Conservation (phyloP, 2,113 vertebrate genomes). For the Corythornis cristatus region DNA sequence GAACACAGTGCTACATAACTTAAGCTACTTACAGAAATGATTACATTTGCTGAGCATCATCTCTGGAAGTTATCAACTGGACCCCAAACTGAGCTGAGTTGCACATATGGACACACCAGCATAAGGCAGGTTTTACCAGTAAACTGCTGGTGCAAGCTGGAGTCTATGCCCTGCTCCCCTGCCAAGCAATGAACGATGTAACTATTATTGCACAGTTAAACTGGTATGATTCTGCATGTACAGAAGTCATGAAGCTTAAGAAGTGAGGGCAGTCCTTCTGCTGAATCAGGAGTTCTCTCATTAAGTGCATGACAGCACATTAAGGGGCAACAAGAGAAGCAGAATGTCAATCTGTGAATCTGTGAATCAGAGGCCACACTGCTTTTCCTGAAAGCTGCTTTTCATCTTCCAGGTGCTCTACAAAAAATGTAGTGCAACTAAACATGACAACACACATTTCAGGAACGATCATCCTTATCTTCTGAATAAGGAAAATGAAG, state of each 20-base stretch:
- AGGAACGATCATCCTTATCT: neutral
- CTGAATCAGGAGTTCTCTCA: neutral
- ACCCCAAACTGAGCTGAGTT: neutral
- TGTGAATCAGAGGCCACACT: neutral
- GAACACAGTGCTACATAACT: neutral
- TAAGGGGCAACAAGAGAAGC: neutral
- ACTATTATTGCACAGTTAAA: neutral
- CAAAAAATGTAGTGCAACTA: neutral
- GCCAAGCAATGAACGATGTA: neutral
- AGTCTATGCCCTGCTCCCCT: neutral
- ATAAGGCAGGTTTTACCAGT: neutral
- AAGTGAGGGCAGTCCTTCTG: neutral
- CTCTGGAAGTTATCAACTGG: neutral
- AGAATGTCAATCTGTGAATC: no score
- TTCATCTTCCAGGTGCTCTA: neutral
- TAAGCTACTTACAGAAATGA: neutral
- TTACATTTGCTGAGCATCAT: neutral
- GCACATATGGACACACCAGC: neutral
- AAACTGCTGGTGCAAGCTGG: neutral
- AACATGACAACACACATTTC: neutral
- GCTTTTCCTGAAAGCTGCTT: neutral
- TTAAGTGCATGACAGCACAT: neutral
- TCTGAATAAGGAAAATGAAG: neutral
- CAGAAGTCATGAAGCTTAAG: neutral
- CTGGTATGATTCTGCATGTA: neutral